Evolutionary conservation across 1,140 invertebrate species (phyloP).

Genomic region (Aphelenchoides fujianensis): DNA sequence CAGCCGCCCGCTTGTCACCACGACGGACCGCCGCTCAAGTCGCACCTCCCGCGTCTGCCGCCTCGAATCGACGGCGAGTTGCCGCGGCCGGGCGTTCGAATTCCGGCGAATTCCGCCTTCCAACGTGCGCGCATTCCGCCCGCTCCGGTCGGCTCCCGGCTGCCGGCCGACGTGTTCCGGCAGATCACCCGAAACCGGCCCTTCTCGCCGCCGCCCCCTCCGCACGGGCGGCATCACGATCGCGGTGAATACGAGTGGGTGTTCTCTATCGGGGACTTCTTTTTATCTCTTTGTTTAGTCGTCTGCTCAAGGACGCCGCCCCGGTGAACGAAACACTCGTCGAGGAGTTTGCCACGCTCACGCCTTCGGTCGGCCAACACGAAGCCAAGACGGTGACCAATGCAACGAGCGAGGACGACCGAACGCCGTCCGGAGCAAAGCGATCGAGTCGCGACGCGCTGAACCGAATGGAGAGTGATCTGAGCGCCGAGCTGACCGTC

Average conservation of each 20-base stretch:
- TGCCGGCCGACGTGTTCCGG: slow-evolving; percentile 2
- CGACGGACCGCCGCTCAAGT: slow-evolving; percentile 1
- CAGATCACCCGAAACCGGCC: background rate
- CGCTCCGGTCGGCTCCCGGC: background rate
- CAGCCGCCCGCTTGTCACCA: slow-evolving; percentile 29
- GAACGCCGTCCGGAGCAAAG: background rate
- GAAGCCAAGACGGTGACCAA: background rate
- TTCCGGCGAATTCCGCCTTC: background rate
- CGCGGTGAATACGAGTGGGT: slow-evolving; percentile 20
- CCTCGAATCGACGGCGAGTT: slow-evolving; percentile 10
- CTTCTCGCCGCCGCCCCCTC: background rate
- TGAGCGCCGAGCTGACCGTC: slow-evolving; percentile 47
- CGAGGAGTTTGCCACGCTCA: slow-evolving; percentile 7
- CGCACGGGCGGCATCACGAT: no score
- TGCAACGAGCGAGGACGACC: background rate
- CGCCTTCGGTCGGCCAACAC: slow-evolving; percentile 17
- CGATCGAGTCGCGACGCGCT: slow-evolving; percentile 26
- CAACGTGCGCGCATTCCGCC: background rate
- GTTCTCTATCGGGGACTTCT: slow-evolving; percentile 3
- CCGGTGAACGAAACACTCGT: slow-evolving; percentile 19
- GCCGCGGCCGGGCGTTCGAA: background rate
- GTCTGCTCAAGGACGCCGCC: slow-evolving; percentile 24
- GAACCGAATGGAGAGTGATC: slow-evolving; percentile 48
- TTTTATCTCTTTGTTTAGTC: slow-evolving; percentile 17
- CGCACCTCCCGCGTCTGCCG: background rate